Percentiles rank a stretch among this genome's conserved stretches.
phyloP scores from a whole-genome alignment of 2,888 invertebrate genomes.

The Omphaloscelis lunosa region DNA sequence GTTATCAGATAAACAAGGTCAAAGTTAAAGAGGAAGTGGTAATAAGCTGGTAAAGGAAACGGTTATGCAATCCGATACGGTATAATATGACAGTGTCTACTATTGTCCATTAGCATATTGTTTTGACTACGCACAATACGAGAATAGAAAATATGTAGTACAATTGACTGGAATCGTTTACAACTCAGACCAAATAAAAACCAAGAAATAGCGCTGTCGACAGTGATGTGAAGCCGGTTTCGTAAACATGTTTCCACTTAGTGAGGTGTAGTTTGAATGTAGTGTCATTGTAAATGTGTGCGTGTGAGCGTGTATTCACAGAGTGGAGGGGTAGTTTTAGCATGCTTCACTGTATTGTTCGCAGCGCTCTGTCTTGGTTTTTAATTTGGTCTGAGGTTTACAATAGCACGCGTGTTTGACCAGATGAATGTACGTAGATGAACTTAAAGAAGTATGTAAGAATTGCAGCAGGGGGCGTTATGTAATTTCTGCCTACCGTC shows the following conservation, averaged over 20 bases:
- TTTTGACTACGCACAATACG: constrained; percentile 29
- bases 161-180: not conserved
- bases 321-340: too few relatives aligned
- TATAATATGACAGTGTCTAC: constrained; percentile 20
- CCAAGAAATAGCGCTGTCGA: too few relatives aligned
- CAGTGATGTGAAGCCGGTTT: too few relatives aligned
- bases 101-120: constrained; percentile 45
- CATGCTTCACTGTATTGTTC: too few relatives aligned
- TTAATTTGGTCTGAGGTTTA: too few relatives aligned
- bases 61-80: constrained; percentile 60
- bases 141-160: not conserved
- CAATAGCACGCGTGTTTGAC: too few relatives aligned
- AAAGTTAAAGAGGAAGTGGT: constrained; percentile 63
- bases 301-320: too few relatives aligned
- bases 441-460: not conserved
- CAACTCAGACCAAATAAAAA: too few relatives aligned
- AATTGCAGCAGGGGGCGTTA: not conserved
- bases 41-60: constrained; percentile 44
- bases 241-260: too few relatives aligned
- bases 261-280: too few relatives aligned
- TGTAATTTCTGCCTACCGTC: not conserved
- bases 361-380: too few relatives aligned
- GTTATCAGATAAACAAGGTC: constrained; percentile 58
- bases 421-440: not conserved
- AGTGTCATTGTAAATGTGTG: too few relatives aligned